A percentile compares a stretch with the other conserved stretches of the same genome.
Evolutionary conservation across 2,797 vertebrate species (phyloP).

Genomic region (Megaceryle alcyon): DNA sequence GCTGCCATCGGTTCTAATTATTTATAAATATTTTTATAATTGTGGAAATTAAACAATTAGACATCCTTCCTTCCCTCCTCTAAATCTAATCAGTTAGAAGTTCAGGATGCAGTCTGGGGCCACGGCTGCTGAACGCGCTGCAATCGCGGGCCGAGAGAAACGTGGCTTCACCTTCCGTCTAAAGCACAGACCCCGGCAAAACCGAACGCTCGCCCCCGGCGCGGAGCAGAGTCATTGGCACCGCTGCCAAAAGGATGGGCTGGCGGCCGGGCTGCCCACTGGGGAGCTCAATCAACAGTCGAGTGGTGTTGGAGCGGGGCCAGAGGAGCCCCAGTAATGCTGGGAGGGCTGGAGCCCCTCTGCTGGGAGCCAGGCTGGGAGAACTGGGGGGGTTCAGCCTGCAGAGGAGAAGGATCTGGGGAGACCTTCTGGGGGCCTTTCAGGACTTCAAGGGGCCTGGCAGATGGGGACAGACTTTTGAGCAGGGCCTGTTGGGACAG

Average conservation of each 20-base stretch:
- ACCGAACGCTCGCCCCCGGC: fast-evolving
- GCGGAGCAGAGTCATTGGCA: neutral
- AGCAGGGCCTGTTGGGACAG: no score
- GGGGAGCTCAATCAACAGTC: fast-evolving
- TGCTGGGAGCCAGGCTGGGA: neutral
- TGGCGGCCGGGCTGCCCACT: fast-evolving
- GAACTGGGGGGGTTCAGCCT: no score
- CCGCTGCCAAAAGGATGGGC: fast-evolving
- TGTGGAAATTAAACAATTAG: conserved; percentile 61
- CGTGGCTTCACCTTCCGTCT: neutral
- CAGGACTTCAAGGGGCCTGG: no score
- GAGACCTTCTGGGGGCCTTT: no score
- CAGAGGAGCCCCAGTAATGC: neutral
- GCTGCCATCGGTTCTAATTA: conserved; percentile 51
- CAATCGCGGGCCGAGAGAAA: neutral
- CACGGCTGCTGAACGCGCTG: fast-evolving
- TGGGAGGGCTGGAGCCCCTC: neutral
- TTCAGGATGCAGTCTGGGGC: neutral
- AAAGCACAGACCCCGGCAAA: neutral
- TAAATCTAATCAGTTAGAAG: conserved; percentile 24
- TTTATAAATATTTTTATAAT: conserved; percentile 57
- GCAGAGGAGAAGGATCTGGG: no score
- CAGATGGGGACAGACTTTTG: no score
- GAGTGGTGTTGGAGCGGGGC: neutral
- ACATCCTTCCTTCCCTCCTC: conserved; percentile 57